These are phyloP conservation scores for Drosophila aff. DNA, from an alignment of 1,140 invertebrate genomes.

Conservation along the genomic window DNA sequence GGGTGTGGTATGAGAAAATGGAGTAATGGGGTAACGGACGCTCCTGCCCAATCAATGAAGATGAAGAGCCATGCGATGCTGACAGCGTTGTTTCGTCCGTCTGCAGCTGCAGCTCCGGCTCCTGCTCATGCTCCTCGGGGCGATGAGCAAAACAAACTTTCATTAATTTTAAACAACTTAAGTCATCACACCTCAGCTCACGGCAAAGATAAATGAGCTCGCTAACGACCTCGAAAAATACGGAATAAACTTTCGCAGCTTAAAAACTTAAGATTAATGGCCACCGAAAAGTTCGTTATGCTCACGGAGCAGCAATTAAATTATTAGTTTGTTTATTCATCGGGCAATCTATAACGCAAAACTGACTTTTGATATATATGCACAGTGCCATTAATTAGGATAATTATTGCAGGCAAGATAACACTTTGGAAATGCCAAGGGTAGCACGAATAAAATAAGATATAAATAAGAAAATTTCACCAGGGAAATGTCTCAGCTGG, in stretches of 20 bases:
- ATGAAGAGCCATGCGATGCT: constrained; percentile 23
- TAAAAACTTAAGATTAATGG: constrained; percentile 66
- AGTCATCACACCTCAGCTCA: constrained; percentile 42
- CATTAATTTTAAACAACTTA: constrained; percentile 67
- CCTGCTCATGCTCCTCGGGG: neutral
- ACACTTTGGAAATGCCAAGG: constrained; percentile 31
- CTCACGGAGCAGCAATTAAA: constrained; percentile 58
- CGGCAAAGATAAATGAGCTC: constrained; percentile 66
- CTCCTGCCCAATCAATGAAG: constrained; percentile 41
- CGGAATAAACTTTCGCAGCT: constrained; percentile 59
- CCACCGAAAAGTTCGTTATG: constrained; percentile 18
- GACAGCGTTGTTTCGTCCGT: constrained; percentile 36
- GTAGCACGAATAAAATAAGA: neutral
- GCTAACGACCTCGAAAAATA: constrained; percentile 59
- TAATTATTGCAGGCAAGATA: constrained; percentile 3
- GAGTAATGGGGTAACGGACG: neutral
- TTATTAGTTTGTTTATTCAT: constrained; percentile 54
- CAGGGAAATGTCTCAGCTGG: constrained; percentile 1
- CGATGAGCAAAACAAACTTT: constrained; percentile 44
- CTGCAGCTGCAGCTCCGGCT: constrained; percentile 26
- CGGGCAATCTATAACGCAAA: constrained; percentile 17
- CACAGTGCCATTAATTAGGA: constrained; percentile 25
- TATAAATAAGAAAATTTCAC: constrained; percentile 1
- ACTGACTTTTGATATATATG: constrained; percentile 36
- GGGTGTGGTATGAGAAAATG: neutral